Conservation (phyloP, 2,113 vertebrate species). For the Myiagra hebetior region DNA sequence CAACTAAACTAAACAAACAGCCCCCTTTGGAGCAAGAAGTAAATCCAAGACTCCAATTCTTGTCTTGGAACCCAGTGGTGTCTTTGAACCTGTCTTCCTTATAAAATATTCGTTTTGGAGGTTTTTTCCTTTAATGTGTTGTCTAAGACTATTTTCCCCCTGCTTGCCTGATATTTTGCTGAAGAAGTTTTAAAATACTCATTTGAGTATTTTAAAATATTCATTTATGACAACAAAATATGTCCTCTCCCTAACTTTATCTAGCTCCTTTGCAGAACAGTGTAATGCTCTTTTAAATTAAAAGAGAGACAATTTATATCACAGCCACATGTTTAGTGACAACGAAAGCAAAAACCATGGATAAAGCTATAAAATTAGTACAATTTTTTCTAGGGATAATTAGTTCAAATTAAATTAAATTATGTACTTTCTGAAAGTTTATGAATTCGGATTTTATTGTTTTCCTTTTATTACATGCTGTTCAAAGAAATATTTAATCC, state of each 20-base stretch:
- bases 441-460: background rate
- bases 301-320: background rate
- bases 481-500: background rate
- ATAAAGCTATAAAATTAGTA: background rate
- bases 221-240: background rate
- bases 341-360: background rate
- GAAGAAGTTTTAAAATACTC: background rate
- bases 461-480: background rate
- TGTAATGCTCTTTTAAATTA: background rate
- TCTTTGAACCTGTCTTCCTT: background rate
- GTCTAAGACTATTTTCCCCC: accelerated
- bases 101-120: background rate
- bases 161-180: background rate
- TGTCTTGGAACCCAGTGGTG: background rate
- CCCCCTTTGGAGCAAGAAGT: background rate
- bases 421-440: background rate
- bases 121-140: background rate
- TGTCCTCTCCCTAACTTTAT: background rate
- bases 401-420: background rate
- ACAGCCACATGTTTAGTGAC: background rate
- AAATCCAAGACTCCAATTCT: background rate
- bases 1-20: background rate
- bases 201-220: background rate
- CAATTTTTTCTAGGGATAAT: background rate
- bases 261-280: background rate